These are phyloP conservation scores for Himantopus leucocephalus DNA, from an alignment of 2,113 vertebrate genomes.

Conservation along the genomic window DNA sequence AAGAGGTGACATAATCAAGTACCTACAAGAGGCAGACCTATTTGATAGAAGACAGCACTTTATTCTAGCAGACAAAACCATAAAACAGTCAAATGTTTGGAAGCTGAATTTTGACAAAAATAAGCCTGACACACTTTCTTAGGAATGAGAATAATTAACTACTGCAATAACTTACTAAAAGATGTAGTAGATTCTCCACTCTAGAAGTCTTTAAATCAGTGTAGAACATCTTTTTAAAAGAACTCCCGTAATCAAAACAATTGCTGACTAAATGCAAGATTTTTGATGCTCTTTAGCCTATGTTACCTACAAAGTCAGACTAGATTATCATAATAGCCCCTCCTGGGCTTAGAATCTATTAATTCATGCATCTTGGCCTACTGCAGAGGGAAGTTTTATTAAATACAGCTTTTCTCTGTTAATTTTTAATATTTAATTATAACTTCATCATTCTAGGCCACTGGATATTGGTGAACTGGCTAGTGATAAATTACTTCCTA, in stretches of 20 bases:
- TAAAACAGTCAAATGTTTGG: neutral
- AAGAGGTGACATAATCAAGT: neutral
- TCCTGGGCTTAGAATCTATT: neutral
- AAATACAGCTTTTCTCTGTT: neutral
- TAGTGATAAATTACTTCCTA: neutral
- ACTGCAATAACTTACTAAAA: neutral
- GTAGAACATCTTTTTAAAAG: neutral
- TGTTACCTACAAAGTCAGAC: neutral
- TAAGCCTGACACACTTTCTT: neutral
- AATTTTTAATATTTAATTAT: slow-evolving; percentile 20
- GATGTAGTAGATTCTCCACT: neutral
- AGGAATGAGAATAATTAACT: neutral
- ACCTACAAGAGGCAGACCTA: neutral
- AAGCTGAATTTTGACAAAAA: neutral
- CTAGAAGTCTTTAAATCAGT: neutral
- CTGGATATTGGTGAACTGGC: neutral
- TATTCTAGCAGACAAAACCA: neutral
- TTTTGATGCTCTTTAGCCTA: neutral
- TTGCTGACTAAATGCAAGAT: neutral
- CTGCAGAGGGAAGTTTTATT: neutral
- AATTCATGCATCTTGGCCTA: neutral
- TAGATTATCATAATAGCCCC: neutral
- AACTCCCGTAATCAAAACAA: neutral
- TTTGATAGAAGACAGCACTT: neutral
- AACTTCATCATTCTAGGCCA: neutral